A percentile compares a stretch with the other conserved stretches of the same genome.
Evolutionary conservation across 2,888 invertebrate genomes (phyloP).

Genomic region (Stratiomys singularior): DNA sequence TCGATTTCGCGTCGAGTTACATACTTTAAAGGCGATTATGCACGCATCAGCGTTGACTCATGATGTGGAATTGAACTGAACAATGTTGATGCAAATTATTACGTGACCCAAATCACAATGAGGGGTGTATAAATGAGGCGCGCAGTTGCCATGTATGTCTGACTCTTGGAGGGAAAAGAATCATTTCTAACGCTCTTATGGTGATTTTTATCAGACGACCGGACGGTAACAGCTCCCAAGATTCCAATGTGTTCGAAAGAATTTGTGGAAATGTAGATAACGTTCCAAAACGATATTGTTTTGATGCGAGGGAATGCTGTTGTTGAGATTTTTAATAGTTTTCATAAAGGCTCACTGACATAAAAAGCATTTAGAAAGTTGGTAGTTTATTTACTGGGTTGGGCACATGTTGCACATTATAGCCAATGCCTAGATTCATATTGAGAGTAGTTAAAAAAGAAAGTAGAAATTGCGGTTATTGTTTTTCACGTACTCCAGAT

Average conservation of each 20-base stretch:
- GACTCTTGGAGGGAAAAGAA: background rate
- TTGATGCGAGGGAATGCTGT: too few species aligned
- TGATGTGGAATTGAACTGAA: conserved; percentile 11
- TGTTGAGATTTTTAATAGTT: too few species aligned
- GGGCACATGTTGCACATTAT: too few species aligned
- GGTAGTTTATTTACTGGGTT: too few species aligned
- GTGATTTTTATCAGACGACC: too few species aligned
- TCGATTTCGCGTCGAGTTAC: conserved; percentile 37
- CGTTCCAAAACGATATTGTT: too few species aligned
- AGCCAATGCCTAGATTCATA: too few species aligned
- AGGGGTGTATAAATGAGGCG: background rate
- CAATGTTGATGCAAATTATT: conserved; percentile 34
- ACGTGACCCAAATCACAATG: conserved; percentile 41
- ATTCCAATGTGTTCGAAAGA: background rate
- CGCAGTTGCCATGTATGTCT: background rate
- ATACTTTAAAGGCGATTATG: conserved; percentile 36
- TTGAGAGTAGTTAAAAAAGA: too few species aligned
- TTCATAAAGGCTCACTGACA: too few species aligned
- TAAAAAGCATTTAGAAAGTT: too few species aligned
- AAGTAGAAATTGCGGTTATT: too few species aligned
- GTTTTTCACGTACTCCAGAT: too few species aligned
- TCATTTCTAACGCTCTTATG: background rate
- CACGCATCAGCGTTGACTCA: conserved; percentile 35
- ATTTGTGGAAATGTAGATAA: background rate
- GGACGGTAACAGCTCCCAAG: background rate